phyloP scores from a whole-genome alignment of 2,797 vertebrate species.

The Danio choprae region DNA sequence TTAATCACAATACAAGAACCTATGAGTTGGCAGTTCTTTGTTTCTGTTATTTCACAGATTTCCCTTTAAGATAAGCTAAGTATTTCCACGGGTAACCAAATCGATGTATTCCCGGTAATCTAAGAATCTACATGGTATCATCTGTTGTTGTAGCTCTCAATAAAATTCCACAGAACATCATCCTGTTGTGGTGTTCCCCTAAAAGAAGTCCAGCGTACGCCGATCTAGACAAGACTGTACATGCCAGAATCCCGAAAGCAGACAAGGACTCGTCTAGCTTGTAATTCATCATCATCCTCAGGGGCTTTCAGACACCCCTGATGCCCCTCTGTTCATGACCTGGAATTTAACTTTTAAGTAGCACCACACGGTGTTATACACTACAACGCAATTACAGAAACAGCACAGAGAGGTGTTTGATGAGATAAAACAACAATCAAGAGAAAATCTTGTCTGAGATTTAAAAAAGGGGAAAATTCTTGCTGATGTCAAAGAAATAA shows the following conservation, averaged over 20 bases:
- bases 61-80: too few relatives aligned
- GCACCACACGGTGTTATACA: constrained; percentile 14
- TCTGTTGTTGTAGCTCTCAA: background rate
- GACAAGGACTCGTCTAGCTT: constrained; percentile 25
- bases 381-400: constrained; percentile 10
- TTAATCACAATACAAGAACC: too few relatives aligned
- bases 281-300: constrained; percentile 8
- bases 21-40: too few relatives aligned
- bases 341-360: constrained; percentile 22
- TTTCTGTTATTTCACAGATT: too few relatives aligned
- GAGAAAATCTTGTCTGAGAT: background rate
- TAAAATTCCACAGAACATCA: background rate
- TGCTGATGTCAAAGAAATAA: constrained; percentile 41
- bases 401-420: constrained; percentile 11
- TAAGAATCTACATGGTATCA: background rate
- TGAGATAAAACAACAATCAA: constrained; percentile 13
- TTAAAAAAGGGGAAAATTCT: constrained; percentile 26
- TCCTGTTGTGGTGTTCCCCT: background rate
- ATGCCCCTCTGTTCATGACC: constrained; percentile 7
- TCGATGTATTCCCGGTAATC: background rate
- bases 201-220: constrained; percentile 56
- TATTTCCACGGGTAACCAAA: background rate
- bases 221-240: constrained; percentile 65
- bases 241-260: constrained; percentile 59
- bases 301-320: constrained; percentile 23